A percentile compares a stretch with the other conserved stretches of the same genome.
phyloP scores from a whole-genome alignment of 64 coral and sea anemone species.

The Montipora sp. region DNA sequence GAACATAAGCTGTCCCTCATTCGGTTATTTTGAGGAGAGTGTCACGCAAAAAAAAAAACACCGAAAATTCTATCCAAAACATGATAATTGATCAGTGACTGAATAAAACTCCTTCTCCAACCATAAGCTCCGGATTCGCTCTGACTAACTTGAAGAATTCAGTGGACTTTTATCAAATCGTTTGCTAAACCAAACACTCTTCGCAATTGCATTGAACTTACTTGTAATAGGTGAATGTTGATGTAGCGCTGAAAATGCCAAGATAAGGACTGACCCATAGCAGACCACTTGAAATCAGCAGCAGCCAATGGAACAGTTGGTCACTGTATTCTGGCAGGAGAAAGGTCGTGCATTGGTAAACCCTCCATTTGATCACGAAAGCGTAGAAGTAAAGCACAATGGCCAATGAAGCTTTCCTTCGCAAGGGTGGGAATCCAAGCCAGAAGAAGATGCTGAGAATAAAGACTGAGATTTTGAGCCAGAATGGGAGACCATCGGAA shows the following conservation, averaged over 20 bases:
- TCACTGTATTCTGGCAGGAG: not conserved
- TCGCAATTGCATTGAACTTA: not conserved
- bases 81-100: too few relatives aligned
- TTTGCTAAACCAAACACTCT: too few relatives aligned
- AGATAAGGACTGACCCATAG: conserved; percentile 63
- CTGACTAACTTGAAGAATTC: too few relatives aligned
- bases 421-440: conserved; percentile 59
- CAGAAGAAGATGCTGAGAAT: conserved; percentile 68
- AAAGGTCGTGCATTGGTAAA: conserved; percentile 26
- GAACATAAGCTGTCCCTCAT: too few relatives aligned
- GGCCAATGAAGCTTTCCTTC: conserved; percentile 27
- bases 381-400: conserved; percentile 60
- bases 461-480: conserved; percentile 39
- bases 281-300: conserved; percentile 33
- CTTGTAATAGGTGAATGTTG: conserved; percentile 57
- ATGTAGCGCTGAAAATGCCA: conserved; percentile 50
- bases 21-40: too few relatives aligned
- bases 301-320: conserved; percentile 16
- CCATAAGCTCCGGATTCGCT: too few relatives aligned
- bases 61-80: too few relatives aligned
- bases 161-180: too few relatives aligned
- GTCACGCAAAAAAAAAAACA: too few relatives aligned
- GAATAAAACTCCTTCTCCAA: too few relatives aligned
- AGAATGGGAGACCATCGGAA: conserved; percentile 2
- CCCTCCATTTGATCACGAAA: conserved; percentile 67